A percentile compares a stretch with the other conserved stretches of the same genome.
These are phyloP conservation scores for Phalacrocorax aristotelis DNA, from an alignment of 2,113 vertebrate genomes.

Conservation along the genomic window DNA sequence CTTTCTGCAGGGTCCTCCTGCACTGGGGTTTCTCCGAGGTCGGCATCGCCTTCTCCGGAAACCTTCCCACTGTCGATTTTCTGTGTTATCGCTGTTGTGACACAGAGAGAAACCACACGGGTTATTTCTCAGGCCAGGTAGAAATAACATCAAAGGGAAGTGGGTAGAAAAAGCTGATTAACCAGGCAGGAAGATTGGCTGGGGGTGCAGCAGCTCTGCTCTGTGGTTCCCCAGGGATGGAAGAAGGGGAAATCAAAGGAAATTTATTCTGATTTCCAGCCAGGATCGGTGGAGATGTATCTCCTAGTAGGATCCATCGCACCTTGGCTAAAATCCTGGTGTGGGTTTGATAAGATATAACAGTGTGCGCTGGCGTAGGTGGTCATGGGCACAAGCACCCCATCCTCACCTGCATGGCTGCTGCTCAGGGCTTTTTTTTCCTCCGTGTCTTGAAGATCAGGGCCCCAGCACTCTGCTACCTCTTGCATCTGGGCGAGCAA, in stretches of 20 bases:
- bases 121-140: not conserved
- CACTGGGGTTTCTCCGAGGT: not conserved
- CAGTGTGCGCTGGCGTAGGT: not conserved
- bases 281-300: not conserved
- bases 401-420: not conserved
- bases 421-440: not conserved
- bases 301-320: not conserved
- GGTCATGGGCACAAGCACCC: not conserved
- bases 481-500: not conserved
- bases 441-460: not conserved
- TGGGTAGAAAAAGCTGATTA: not conserved
- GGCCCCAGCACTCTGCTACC: not conserved
- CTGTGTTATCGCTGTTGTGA: not conserved
- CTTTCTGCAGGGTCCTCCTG: not conserved
- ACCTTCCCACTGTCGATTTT: not conserved
- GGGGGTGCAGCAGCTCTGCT: not conserved
- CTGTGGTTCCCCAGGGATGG: not conserved
- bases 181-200: not conserved
- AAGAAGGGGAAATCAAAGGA: not conserved
- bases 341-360: not conserved
- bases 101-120: not conserved
- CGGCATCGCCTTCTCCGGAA: not conserved
- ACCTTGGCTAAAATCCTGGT: not conserved
- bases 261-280: not conserved
- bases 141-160: not conserved